Evolutionary conservation across 2,888 invertebrate genomes (phyloP), one percentile per base, ranked within the genome.

Genomic region (Limnephilus rhombicus): DNA sequence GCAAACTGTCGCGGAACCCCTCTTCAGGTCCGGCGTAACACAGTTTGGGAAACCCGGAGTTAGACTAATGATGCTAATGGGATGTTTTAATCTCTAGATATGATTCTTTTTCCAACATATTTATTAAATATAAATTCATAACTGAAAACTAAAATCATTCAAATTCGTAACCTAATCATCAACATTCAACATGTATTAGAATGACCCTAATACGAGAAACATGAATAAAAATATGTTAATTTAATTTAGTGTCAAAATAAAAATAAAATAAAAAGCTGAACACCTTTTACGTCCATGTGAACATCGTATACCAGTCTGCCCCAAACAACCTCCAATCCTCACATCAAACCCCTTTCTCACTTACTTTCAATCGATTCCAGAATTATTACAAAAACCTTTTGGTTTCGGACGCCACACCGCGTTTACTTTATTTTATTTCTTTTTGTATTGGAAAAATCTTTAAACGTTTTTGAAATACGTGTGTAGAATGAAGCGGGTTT

Each of bases 381-480:
- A 80, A 89, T 80, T 89, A 89, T 89, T 89, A 37, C 88, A 80
- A 89, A 89, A 89, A 80, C 24, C 80, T 24, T 80, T 41, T 41
- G 80, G 68, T 37, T 29, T 89, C 88, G 80, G 49, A 31, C 88
- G 88, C 80, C 45, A 11, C 29, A 80, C 80, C 88, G 12, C 88
- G 3, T 89, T 89, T 41, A 89, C 88, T 89, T 31, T 89, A 89
- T 89, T 89, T 89, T 80, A 89, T 89, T 89, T 89, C 80, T 80
- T 34, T 80, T 89, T 89, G 88, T 89, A 89, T 89, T 80, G 88
- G 88, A 80, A 89, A 87, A 89, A 89, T 89, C 88, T 89, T 89
- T 89, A 89, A 89, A 89, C 88, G 80, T 89, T 89, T 87, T 89
- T 34, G 37, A 80, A 89, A 89, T 80, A 89, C 88, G 88, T 89